These are phyloP conservation scores for Pseudochirops cupreus DNA, from an alignment of 2,797 vertebrate genomes.

Conservation along the genomic window DNA sequence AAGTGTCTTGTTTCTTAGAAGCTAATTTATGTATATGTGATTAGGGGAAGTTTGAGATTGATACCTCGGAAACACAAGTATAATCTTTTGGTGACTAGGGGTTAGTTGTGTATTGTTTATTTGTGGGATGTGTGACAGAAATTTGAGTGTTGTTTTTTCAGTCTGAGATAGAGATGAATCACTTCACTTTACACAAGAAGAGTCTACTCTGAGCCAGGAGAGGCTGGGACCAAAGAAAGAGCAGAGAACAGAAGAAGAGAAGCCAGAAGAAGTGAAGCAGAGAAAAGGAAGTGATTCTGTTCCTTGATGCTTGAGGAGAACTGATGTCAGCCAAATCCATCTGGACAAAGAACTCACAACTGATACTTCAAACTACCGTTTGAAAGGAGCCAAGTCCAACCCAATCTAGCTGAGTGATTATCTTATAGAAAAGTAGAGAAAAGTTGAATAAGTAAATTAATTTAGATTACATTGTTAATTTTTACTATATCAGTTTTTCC, in stretches of 20 bases:
- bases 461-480: background rate
- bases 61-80: background rate
- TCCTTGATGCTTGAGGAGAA: background rate
- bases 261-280: background rate
- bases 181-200: background rate
- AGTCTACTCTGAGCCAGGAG: background rate
- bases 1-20: background rate
- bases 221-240: background rate
- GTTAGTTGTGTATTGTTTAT: background rate
- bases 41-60: background rate
- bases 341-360: background rate
- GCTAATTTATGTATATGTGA: background rate
- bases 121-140: background rate
- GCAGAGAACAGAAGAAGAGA: background rate
- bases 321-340: background rate
- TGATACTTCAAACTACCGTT: background rate
- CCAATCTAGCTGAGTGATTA: background rate
- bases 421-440: background rate
- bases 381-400: background rate
- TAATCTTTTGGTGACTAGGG: background rate
- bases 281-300: background rate
- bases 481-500: background rate
- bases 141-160: background rate
- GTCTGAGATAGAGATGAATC: background rate
- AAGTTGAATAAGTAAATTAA: background rate